Conservation (phyloP, 2,888 invertebrate species). For the Biston stratarius region DNA sequence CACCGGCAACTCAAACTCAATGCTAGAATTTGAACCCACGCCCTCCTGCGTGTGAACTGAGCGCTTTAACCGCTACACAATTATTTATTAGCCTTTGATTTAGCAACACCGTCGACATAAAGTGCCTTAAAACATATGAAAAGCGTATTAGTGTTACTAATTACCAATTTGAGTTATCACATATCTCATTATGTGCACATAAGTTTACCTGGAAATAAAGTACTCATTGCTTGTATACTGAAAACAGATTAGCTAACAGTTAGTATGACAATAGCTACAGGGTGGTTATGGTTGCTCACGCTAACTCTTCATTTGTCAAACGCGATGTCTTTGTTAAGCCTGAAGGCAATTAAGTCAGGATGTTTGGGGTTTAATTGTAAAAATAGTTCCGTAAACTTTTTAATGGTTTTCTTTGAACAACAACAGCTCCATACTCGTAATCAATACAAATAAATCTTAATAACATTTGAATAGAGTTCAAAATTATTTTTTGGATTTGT, state of each 20-base stretch:
- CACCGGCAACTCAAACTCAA: too few relatives aligned
- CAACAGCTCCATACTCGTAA: not conserved
- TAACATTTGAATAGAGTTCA: not conserved
- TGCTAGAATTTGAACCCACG: too few relatives aligned
- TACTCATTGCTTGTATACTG: slow-evolving; percentile 6
- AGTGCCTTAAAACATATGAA: not conserved
- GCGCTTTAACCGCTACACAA: too few relatives aligned
- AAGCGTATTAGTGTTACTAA: not conserved
- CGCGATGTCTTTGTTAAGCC: slow-evolving; percentile 40
- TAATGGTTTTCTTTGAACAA: slow-evolving; percentile 11
- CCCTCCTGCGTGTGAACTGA: too few relatives aligned
- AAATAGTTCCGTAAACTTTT: slow-evolving; percentile 24
- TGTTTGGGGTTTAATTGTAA: slow-evolving; percentile 29
- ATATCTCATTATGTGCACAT: not conserved
- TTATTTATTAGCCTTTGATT: too few relatives aligned
- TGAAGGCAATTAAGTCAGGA: slow-evolving; percentile 41
- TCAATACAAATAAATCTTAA: not conserved
- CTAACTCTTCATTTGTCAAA: slow-evolving; percentile 46
- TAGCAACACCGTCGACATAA: too few relatives aligned
- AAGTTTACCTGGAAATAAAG: not conserved
- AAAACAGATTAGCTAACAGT: slow-evolving; percentile 25
- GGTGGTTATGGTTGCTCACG: slow-evolving; percentile 42
- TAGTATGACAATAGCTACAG: slow-evolving; percentile 42
- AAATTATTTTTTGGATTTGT: not conserved
- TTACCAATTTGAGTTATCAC: not conserved